Evolutionary conservation across 2,113 vertebrate species (phyloP), one percentile per base, ranked within the genome.

Genomic region (Gorsachius goisagi): DNA sequence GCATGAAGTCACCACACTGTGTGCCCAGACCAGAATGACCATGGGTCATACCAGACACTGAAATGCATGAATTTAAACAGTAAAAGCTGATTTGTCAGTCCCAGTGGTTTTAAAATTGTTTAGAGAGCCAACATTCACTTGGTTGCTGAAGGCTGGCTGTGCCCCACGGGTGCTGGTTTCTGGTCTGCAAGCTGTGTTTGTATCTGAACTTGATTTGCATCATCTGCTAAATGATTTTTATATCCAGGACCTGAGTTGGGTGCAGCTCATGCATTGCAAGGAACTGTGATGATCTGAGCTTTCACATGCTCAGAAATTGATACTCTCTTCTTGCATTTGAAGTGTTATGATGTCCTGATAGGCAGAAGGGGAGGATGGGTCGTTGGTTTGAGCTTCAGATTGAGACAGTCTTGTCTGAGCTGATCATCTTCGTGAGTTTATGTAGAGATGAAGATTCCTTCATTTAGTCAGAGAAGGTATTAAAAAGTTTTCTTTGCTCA

Each of bases 11-110:
- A 47, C 62, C 7, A 12, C 28, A 6, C 37, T 2, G 8, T 45
- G 39, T 2, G 4, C 12, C 33, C 55, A 26, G 33, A 16, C 39
- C 30, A 28, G 49, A 28, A 15, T n/a, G 49, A 24, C 58, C 1
- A 0, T 49, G 39, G 35, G 20, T 21, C 37, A 12, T 2, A 27
- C 6, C 33, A 67, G 20, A 6, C 20, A 1, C 4, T 22, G 75
- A 55, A 47, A 15, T 12, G 17, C 30, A 10, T 18, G 9, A 15
- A 39, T 63, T 73, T 23, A 8, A 23, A 19, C 24, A 15, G 21
- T 6, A 5, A 52, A 33, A 63, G 45, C 32, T 66, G n/a, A 6
- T 62, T 15, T 39, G 28, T 59, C 81, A 44, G 39, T 47, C 50
- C 49, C 24, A 4, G 33, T 9, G 71, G 26, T 11, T 68, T 74